Evolutionary conservation across 2,888 invertebrate species (phyloP), one percentile per base, ranked within the genome.

Genomic region (Caenorhabditis drosophilae): DNA sequence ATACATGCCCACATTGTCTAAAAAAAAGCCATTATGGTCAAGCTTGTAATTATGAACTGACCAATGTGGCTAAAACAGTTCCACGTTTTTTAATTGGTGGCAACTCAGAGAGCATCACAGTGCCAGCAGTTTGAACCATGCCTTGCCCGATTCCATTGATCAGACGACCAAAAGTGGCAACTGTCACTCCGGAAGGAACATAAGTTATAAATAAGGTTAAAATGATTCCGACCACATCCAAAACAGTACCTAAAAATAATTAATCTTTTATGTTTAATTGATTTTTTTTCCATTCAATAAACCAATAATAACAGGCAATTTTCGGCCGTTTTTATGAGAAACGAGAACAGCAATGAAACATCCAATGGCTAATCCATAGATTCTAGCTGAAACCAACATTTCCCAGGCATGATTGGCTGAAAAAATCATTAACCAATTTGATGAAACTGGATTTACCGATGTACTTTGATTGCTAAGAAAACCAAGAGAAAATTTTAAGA

Each of bases 1-100:
- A 77, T 45, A 44, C 79, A 80, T 9, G 80, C 78, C 79, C 80
- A 80, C 54, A 79, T 75, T 16, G 78, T 77, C 78, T 79, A 55
- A 26, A 80, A 67, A 27, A 31, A 25, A 27, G 1, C 34, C 9
- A 9, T 0, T 16, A 2, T 49, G 11, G 7, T 9, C 6, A 31
- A 31, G 22, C 38, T 22, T 20, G 20, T n/a, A 35, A n/a, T 16
- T 25, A 22, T 44, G 22, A 35, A 23, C 11, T 31, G 25, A 78
- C 78, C 67, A 75, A 47, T 15, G 77, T 73, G 2, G 78, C 78
- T 25, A 79, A 46, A 9, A 67, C 74, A 2, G 71, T 75, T 50
- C 80, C 80, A 45, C 80, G 50, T 16, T 58, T 68, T 4, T 69
- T 63, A 18, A 74, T 26, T 2, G 78, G 78, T 22, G 79, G 73